Base-by-base conservation (phyloP, 2,797 vertebrate genomes). In the Centroberyx gerrardi region DNA sequence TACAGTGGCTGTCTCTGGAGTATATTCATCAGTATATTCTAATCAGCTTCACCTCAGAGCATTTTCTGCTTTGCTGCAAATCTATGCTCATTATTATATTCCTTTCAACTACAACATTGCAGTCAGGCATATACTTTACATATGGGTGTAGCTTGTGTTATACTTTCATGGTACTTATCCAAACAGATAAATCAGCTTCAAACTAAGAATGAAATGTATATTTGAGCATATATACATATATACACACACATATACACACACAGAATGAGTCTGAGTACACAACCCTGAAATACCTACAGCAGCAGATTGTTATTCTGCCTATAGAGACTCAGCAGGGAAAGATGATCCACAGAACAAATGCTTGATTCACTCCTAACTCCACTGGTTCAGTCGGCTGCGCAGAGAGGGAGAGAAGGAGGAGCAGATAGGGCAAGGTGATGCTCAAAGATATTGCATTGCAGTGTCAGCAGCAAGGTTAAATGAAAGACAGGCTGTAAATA, bases 271-370 rank as follows among this genome's bases (percentile, higher is more conserved):
- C 8, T 33, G 46, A n/a, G 31, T 54, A 48, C 18, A 14, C 68
- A 29, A n/a, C 13, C 49, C 36, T 28, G 62, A 72, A 67, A 82
- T 61, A 66, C 67, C 78, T 73, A 33, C 80, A 76, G 74, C 58
- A 73, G 62, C 27, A 64, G 49, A 76, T 64, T 69, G 62, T 63
- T 81, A 82, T 70, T 87, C 72, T 72, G 71, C 15, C 54, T 90
- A 85, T 85, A 87, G 86, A 88, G 85, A 82, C 80, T 82, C 80
- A 74, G 64, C 73, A 78, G 74, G 78, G 83, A 62, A 62, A 81
- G 46, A 81, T 71, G 69, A 84, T 81, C 71, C 64, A 81, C 69
- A 72, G 78, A 76, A 83, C 80, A 89, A 88, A 88, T 74, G 73
- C 40, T 82, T 67, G 59, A 82, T 83, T 82, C 46, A 84, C 79